Evolutionary conservation across 2,797 vertebrate species (phyloP).

Genomic region (Iguana delicatissima): DNA sequence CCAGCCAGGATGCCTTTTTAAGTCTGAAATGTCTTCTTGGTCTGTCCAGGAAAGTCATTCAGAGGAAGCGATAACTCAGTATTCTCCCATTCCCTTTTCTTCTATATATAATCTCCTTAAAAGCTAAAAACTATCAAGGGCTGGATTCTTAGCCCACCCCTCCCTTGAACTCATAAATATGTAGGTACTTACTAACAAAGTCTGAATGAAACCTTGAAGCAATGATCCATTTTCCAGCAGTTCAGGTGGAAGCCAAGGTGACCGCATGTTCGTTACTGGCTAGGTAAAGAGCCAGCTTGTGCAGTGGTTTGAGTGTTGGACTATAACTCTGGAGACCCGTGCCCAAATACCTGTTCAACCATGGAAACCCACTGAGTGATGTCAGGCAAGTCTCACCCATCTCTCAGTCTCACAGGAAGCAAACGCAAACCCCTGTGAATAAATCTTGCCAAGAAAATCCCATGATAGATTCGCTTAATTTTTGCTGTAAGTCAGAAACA

Average conservation of each 20-base stretch:
- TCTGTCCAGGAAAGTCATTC: conserved; percentile 58
- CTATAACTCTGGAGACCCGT: too few species aligned
- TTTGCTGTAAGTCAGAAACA: too few species aligned
- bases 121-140: conserved; percentile 54
- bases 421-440: too few species aligned
- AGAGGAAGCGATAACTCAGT: conserved; percentile 54
- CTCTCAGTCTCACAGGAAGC: too few species aligned
- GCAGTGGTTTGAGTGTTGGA: too few species aligned
- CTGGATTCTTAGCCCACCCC: conserved; percentile 20
- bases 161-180: background rate
- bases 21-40: conserved; percentile 62
- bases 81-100: conserved; percentile 53
- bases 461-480: too few species aligned
- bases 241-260: conserved; percentile 46
- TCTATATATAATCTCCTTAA: conserved; percentile 61
- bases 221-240: conserved; percentile 38
- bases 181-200: conserved; percentile 50
- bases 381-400: too few species aligned
- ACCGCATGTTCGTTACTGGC: conserved; percentile 9
- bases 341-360: too few species aligned
- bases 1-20: conserved; percentile 65
- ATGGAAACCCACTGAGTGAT: too few species aligned
- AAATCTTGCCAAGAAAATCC: too few species aligned
- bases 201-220: conserved; percentile 60
- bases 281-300: conserved; percentile 7